Evolutionary conservation across 2,888 invertebrate genomes (phyloP).

Genomic region (Aspidiotus destructor): DNA sequence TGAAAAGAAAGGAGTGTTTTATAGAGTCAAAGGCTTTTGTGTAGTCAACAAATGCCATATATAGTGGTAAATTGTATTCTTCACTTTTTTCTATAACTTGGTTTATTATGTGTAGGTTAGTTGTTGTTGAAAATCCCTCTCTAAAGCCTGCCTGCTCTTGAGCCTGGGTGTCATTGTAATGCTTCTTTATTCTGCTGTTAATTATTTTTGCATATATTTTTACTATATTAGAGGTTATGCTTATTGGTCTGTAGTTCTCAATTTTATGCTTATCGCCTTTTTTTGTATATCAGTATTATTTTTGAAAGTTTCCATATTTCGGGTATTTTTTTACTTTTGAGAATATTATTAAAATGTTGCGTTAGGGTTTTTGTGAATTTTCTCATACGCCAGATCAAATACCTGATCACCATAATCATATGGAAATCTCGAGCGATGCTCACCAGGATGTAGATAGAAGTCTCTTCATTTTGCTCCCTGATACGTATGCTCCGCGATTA

Average conservation of each 20-base stretch:
- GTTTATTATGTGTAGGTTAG: background rate
- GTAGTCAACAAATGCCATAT: background rate
- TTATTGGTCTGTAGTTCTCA: background rate
- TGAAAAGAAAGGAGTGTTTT: background rate
- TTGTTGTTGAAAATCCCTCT: background rate
- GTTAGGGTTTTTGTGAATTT: background rate
- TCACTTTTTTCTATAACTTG: background rate
- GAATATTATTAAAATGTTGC: background rate
- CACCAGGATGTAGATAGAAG: too few species aligned
- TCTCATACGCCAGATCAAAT: too few species aligned
- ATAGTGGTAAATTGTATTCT: background rate
- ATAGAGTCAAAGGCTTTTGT: background rate
- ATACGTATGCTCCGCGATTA: too few species aligned
- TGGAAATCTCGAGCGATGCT: too few species aligned
- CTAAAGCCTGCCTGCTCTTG: background rate
- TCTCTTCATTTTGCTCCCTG: too few species aligned
- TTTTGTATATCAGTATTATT: background rate
- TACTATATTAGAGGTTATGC: background rate
- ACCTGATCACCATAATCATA: too few species aligned
- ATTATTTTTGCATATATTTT: background rate
- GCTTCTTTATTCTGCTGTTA: background rate
- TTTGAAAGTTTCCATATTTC: background rate
- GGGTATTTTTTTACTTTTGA: background rate
- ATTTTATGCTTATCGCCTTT: background rate
- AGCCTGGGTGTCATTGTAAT: background rate